These are phyloP conservation scores for Channallabes apus DNA, from an alignment of 2,797 vertebrate species.

Conservation along the genomic window DNA sequence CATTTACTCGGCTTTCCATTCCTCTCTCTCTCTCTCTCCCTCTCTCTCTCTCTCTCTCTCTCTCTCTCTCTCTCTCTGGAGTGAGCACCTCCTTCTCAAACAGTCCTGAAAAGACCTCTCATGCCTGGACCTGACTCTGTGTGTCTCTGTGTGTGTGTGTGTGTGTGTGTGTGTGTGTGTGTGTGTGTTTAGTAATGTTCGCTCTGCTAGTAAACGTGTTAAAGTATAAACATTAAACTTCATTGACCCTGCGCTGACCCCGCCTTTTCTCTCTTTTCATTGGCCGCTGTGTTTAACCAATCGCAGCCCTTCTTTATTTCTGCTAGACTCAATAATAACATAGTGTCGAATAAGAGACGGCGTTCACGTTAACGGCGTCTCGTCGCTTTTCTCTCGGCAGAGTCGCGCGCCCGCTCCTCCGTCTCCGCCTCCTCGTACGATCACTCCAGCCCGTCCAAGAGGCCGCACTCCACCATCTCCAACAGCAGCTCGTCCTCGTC, in stretches of 20 bases:
- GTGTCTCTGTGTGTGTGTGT: too few species aligned
- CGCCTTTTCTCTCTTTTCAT: background rate
- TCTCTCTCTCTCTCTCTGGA: background rate
- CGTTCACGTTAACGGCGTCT: background rate
- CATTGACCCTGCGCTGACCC: background rate
- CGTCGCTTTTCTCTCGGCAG: slow-evolving; percentile 55
- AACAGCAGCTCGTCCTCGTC: slow-evolving; percentile 86
- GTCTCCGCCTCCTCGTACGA: slow-evolving; percentile 73
- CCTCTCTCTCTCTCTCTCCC: background rate
- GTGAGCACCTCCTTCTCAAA: background rate
- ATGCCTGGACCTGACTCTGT: background rate
- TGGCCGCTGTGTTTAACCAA: background rate
- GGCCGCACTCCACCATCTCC: slow-evolving; percentile 84
- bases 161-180: slow-evolving; percentile 10
- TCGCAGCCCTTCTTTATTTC: background rate
- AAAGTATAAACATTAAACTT: background rate
- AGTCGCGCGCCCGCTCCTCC: slow-evolving; percentile 71
- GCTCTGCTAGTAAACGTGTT: background rate
- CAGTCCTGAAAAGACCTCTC: background rate
- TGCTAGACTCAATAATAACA: background rate
- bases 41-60: background rate
- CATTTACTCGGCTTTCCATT: background rate
- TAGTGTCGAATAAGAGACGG: background rate
- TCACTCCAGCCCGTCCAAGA: slow-evolving; percentile 75
- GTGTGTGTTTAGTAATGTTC: background rate